Evolutionary conservation across 2,113 vertebrate genomes (phyloP).

Genomic region (Eonycteris spelaea): DNA sequence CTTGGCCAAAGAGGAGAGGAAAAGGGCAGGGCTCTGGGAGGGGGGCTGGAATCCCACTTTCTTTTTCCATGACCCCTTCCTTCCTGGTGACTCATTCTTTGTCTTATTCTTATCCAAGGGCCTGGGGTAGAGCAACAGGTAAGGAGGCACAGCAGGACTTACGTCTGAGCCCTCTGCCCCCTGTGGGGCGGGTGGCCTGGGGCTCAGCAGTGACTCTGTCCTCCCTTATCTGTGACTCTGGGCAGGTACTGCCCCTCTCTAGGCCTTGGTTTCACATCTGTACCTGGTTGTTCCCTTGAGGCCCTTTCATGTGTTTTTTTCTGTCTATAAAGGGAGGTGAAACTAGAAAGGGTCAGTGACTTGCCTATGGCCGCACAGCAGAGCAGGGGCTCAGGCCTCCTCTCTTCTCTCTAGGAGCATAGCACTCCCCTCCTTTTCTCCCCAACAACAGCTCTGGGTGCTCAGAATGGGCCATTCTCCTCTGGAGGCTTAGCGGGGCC

Average conservation of each 20-base stretch:
- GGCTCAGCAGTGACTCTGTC: neutral
- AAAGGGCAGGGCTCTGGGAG: slow-evolving; percentile 44
- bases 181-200: neutral
- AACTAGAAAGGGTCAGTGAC: neutral
- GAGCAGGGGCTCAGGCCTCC: neutral
- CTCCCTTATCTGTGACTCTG: neutral
- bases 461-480: neutral
- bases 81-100: slow-evolving; percentile 51
- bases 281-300: neutral
- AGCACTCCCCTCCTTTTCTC: neutral
- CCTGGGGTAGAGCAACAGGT: neutral
- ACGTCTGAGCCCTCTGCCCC: neutral
- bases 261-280: neutral
- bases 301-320: neutral
- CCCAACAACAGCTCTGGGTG: neutral
- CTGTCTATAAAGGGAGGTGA: neutral
- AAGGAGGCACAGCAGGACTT: neutral
- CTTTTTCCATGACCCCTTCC: slow-evolving; percentile 19
- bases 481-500: neutral
- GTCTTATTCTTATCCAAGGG: neutral
- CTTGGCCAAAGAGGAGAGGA: slow-evolving; percentile 55
- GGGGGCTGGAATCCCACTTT: slow-evolving; percentile 53
- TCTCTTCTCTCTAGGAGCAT: neutral
- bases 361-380: neutral
- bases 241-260: neutral